A percentile compares a stretch with the other conserved stretches of the same genome.
Evolutionary conservation across 2,797 vertebrate species (phyloP).

Genomic region (Falco berigora): DNA sequence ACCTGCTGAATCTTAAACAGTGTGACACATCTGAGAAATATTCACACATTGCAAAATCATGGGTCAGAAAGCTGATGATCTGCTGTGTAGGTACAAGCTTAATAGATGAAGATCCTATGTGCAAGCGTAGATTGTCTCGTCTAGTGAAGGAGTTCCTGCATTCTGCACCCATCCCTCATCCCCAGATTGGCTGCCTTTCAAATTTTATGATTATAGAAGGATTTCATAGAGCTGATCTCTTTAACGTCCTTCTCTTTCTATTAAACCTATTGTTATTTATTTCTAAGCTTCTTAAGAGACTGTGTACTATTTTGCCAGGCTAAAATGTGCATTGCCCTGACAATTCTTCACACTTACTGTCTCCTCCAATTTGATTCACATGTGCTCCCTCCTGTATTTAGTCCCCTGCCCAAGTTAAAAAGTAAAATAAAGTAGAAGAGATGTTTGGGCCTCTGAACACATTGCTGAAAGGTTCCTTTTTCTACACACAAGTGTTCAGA

Average conservation of each 20-base stretch:
- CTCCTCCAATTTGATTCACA: not conserved
- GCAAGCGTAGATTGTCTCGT: not conserved
- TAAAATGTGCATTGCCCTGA: not conserved
- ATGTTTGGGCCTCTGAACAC: not conserved
- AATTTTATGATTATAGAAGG: not conserved
- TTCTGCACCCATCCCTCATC: not conserved
- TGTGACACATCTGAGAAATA: not conserved
- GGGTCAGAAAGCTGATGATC: not conserved
- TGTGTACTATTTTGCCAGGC: not conserved
- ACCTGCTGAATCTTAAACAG: not conserved
- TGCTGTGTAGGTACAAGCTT: not conserved
- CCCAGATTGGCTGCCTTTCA: not conserved
- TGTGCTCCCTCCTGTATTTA: not conserved
- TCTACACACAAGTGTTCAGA: not conserved
- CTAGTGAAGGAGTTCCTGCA: not conserved
- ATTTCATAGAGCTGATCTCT: not conserved
- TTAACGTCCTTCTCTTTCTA: not conserved
- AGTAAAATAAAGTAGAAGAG: slow-evolving; percentile 15
- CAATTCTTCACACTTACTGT: not conserved
- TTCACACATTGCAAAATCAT: not conserved
- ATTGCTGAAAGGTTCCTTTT: slow-evolving; percentile 44
- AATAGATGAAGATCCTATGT: not conserved
- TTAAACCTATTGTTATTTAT: not conserved
- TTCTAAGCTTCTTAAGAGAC: not conserved
- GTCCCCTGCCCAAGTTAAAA: not conserved